Evolutionary conservation across 2,888 invertebrate species (phyloP).

Genomic region (Crocallis elinguaria): DNA sequence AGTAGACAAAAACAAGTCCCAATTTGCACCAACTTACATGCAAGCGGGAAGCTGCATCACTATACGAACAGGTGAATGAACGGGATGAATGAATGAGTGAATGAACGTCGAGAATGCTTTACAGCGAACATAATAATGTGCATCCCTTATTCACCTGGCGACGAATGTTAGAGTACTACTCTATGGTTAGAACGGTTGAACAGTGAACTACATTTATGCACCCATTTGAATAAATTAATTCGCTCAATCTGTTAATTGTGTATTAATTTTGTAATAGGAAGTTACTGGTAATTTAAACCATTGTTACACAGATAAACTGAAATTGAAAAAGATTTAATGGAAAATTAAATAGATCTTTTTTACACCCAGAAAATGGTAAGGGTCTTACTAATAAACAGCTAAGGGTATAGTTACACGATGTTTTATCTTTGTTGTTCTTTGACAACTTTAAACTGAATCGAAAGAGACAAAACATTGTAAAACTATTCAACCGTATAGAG

Average conservation of each 20-base stretch:
- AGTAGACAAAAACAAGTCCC: neutral
- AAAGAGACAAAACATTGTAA: too few species aligned
- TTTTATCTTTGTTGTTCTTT: too few species aligned
- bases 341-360: too few species aligned
- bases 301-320: neutral
- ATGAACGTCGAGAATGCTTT: constrained; percentile 45
- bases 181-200: too few species aligned
- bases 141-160: constrained; percentile 53
- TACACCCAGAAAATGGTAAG: too few species aligned
- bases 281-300: neutral
- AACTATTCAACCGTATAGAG: too few species aligned
- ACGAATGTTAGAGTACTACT: too few species aligned
- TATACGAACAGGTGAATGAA: constrained; percentile 1
- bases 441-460: too few species aligned
- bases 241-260: neutral
- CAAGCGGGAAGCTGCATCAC: neutral
- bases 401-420: too few species aligned
- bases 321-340: too few species aligned
- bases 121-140: constrained; percentile 61
- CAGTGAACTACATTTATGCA: neutral
- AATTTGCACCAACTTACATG: neutral
- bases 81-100: constrained; percentile 44
- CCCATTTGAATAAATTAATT: neutral
- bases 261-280: neutral
- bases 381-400: too few species aligned